phyloP scores from a whole-genome alignment of 2,888 invertebrate genomes.

The Hypercompe scribonia region DNA sequence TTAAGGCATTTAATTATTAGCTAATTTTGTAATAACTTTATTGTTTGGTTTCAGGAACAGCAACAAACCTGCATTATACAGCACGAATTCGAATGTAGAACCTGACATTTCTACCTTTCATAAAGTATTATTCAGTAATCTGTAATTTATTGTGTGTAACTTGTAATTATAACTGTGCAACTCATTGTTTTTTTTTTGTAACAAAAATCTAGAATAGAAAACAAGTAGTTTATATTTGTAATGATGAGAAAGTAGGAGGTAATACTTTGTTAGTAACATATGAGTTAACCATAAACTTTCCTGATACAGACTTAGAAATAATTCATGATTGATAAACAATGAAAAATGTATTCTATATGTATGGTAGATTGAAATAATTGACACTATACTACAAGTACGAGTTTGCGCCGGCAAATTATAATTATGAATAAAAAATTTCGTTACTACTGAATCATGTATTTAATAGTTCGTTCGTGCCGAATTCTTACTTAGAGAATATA shows the following conservation, averaged over 20 bases:
- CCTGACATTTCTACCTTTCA: constrained; percentile 90
- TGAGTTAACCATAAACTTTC: background rate
- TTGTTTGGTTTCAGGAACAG: constrained; percentile 67
- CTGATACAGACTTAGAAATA: background rate
- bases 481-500: background rate
- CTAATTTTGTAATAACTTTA: background rate
- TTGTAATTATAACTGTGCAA: constrained; percentile 1
- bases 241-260: too few species aligned
- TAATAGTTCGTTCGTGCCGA: background rate
- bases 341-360: background rate
- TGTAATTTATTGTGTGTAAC: constrained; percentile 51
- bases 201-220: background rate
- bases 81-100: constrained; percentile 87
- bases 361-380: background rate
- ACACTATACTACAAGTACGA: background rate
- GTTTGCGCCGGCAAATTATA: background rate
- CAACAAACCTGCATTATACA: constrained; percentile 75
- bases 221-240: constrained; percentile 1
- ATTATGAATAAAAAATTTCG: background rate
- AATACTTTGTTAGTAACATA: background rate
- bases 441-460: background rate
- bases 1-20: background rate
- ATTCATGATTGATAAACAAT: background rate
- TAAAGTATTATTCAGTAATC: constrained; percentile 88
- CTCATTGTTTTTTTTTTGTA: background rate